These are phyloP conservation scores for Melipona bicolor DNA, from an alignment of 2,888 invertebrate species.

Conservation along the genomic window DNA sequence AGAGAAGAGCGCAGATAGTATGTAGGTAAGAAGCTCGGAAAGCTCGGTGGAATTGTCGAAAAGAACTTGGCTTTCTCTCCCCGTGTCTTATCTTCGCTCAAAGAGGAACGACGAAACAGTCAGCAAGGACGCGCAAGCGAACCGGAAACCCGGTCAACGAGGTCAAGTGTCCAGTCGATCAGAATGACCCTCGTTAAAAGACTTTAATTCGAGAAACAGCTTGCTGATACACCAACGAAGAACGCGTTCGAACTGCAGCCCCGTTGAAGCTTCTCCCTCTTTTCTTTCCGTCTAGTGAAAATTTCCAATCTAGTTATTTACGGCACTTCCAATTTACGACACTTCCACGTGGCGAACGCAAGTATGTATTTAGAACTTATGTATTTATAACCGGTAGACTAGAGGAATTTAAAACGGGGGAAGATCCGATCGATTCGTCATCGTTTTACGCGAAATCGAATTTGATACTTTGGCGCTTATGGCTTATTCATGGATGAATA, in stretches of 20 bases:
- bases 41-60: neutral
- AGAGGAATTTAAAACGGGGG: no score
- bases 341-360: no score
- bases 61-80: constrained; percentile 14
- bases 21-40: neutral
- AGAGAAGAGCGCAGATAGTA: neutral
- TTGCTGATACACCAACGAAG: constrained; percentile 16
- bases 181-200: constrained; percentile 65
- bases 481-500: neutral
- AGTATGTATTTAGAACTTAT: no score
- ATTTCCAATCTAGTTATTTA: no score
- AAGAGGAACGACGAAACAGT: constrained; percentile 26
- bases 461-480: neutral
- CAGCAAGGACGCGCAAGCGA: constrained; percentile 48
- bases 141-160: constrained; percentile 69
- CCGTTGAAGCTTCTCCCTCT: neutral
- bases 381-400: no score
- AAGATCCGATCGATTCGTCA: no score
- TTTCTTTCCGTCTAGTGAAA: neutral
- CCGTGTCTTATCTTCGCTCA: constrained; percentile 35
- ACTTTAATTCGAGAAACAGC: constrained; percentile 62
- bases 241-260: constrained; percentile 22
- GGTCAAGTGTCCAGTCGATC: constrained; percentile 67
- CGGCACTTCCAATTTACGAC: no score
- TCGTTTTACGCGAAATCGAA: neutral